phyloP scores from a whole-genome alignment of 1,140 invertebrate species.

The Chironomus tepperi region DNA sequence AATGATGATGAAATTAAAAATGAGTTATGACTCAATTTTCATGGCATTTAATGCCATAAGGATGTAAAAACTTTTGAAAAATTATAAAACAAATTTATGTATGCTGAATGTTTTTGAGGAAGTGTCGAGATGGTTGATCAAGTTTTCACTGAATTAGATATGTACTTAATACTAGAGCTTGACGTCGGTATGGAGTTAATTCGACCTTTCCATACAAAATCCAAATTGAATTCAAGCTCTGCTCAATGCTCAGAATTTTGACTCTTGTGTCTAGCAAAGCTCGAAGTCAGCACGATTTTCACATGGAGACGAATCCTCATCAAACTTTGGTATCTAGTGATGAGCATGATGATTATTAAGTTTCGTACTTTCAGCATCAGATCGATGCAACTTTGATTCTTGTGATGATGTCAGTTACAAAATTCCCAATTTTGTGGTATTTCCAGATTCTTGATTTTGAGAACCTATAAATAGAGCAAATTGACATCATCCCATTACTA shows the following conservation, averaged over 20 bases:
- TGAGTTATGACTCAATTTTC: not conserved
- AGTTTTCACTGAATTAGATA: not conserved
- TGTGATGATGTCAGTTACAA: too few species aligned
- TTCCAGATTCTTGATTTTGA: not conserved
- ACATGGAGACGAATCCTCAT: not conserved
- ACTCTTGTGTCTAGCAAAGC: not conserved
- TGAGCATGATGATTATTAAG: not conserved
- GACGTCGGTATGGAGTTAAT: too few species aligned
- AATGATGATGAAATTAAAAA: not conserved
- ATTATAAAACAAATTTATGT: not conserved
- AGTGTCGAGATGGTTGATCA: not conserved
- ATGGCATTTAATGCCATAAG: not conserved
- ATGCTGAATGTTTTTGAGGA: not conserved
- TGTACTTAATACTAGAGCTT: too few species aligned
- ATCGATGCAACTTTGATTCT: too few species aligned
- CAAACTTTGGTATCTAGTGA: not conserved
- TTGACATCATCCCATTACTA: too few species aligned
- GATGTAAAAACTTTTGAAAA: not conserved
- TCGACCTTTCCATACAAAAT: too few species aligned
- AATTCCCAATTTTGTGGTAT: not conserved
- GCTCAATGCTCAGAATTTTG: not conserved
- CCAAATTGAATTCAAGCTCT: too few species aligned
- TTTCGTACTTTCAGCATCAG: too few species aligned
- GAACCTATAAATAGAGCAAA: not conserved
- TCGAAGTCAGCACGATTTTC: not conserved